Conservation (phyloP, 2,888 invertebrate genomes). For the Thymelicus sylvestris region DNA sequence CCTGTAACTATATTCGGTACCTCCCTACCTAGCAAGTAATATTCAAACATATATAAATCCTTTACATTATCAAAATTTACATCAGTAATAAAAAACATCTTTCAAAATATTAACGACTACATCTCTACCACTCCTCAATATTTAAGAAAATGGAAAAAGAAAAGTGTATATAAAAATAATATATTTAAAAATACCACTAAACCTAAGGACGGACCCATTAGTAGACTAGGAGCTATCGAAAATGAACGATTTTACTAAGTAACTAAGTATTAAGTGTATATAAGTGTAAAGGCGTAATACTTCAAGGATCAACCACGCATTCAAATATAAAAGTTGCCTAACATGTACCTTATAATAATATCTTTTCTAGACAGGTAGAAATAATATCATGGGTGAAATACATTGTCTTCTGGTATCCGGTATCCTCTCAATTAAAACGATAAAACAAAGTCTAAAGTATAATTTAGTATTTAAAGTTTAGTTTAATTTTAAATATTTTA, state of each 20-base stretch:
- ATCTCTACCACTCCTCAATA: constrained; percentile 47
- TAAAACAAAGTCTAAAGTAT: too few species aligned
- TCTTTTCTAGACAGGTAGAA: too few species aligned
- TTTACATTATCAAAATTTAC: constrained; percentile 13
- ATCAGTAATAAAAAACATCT: background rate
- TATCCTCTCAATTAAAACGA: too few species aligned
- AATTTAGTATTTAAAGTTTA: too few species aligned
- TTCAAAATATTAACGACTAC: constrained; percentile 20
- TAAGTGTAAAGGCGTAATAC: background rate
- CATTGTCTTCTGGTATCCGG: too few species aligned
- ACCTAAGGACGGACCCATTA: constrained; percentile 55
- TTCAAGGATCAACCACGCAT: constrained; percentile 1
- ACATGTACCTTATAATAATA: too few species aligned
- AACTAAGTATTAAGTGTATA: constrained; percentile 7
- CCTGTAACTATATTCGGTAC: background rate
- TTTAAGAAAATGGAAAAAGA: constrained; percentile 49
- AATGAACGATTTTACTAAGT: constrained; percentile 39
- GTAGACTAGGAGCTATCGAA: constrained; percentile 46
- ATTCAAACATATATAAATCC: constrained; percentile 2
- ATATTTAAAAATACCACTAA: constrained; percentile 45
- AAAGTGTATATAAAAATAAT: constrained; percentile 46
- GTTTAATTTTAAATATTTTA: too few species aligned
- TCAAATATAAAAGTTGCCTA: background rate
- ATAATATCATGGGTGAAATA: too few species aligned
- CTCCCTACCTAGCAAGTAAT: background rate